phyloP scores from a whole-genome alignment of 2,113 vertebrate species.

The Anolis sagrei region DNA sequence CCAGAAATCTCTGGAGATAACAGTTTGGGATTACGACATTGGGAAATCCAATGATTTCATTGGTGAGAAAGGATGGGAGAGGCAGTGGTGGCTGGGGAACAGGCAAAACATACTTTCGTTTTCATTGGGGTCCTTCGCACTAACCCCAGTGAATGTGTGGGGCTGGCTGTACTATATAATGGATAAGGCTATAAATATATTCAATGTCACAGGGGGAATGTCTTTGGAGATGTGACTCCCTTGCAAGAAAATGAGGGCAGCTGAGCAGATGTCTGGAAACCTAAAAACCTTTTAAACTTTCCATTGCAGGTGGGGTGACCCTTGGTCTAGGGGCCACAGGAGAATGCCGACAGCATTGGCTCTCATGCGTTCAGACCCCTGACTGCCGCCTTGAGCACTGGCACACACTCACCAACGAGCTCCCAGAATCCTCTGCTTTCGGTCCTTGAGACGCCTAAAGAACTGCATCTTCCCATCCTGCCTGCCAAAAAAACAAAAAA shows the following conservation, averaged over 20 bases:
- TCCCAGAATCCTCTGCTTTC: slow-evolving; percentile 75
- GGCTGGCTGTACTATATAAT: background rate
- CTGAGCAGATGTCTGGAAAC: background rate
- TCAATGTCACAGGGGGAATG: background rate
- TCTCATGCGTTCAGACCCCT: slow-evolving; percentile 82
- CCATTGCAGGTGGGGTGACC: slow-evolving; percentile 80
- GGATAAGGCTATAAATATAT: too few species aligned
- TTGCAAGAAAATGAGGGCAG: background rate
- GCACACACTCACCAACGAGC: slow-evolving; percentile 88
- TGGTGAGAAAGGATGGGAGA: slow-evolving; percentile 72
- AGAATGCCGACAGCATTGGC: slow-evolving; percentile 85
- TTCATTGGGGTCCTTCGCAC: too few species aligned
- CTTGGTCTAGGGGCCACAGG: slow-evolving; percentile 81
- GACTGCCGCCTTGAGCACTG: slow-evolving; percentile 82
- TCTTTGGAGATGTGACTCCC: too few species aligned
- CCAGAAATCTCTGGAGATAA: slow-evolving; percentile 85
- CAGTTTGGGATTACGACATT: slow-evolving; percentile 90
- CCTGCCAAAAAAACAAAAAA: slow-evolving; percentile 19
- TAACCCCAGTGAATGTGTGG: too few species aligned
- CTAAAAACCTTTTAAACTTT: background rate
- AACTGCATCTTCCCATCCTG: slow-evolving; percentile 1
- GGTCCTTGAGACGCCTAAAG: slow-evolving; percentile 24
- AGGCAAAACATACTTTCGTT: too few species aligned
- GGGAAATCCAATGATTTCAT: slow-evolving; percentile 90
- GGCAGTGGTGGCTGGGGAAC: too few species aligned